Evolutionary conservation across 2,888 invertebrate species (phyloP).

Genomic region (Chaitophorus viminalis): DNA sequence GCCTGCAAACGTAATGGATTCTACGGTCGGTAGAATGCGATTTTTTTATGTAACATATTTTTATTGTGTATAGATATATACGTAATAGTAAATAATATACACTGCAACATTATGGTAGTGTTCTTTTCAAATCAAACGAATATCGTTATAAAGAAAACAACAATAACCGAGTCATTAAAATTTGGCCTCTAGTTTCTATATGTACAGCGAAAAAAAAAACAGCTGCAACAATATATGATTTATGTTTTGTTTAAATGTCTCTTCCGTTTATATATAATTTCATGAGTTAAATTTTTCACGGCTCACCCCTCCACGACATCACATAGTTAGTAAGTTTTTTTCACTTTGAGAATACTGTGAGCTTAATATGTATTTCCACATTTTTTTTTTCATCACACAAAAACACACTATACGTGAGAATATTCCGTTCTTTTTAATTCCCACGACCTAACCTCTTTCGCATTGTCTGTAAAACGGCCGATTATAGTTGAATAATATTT

Average conservation of each 20-base stretch:
- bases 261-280: conserved; percentile 13
- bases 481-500: background rate
- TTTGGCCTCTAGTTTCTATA: conserved; percentile 28
- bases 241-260: conserved; percentile 4
- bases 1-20: background rate
- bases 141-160: background rate
- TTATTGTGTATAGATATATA: background rate
- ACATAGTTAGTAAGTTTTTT: background rate
- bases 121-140: conserved; percentile 24
- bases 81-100: background rate
- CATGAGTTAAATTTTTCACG: conserved; percentile 8
- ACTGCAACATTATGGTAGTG: background rate
- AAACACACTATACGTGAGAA: conserved; percentile 10
- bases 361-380: background rate
- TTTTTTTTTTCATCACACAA: background rate
- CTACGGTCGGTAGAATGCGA: background rate
- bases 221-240: background rate
- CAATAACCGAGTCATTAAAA: conserved; percentile 33
- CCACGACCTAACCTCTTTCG: conserved; percentile 35
- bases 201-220: background rate
- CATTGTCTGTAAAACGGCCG: background rate
- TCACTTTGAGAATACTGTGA: background rate
- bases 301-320: background rate
- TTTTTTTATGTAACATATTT: background rate
- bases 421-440: conserved; percentile 1